Evolutionary conservation across 2,797 vertebrate species (phyloP), one percentile per base, ranked within the genome.

Genomic region (Lophura swinhoii): DNA sequence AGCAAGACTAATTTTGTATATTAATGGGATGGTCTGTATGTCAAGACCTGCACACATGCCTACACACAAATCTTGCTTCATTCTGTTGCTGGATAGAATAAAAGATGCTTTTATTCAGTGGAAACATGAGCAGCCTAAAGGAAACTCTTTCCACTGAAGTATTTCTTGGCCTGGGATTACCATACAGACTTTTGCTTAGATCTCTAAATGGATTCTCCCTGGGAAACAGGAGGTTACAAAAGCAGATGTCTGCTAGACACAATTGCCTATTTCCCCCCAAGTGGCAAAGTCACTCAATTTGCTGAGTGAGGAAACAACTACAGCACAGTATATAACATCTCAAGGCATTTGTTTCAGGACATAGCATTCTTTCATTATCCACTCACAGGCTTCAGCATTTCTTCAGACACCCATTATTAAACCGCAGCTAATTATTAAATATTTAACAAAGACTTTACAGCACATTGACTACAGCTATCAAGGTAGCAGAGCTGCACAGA

Each of bases 51-150:
- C 59, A 67, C 29, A 91, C 48, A 72, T 67, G 79, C 71, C 73
- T 74, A 62, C 62, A 71, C 58, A 53, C 16, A 94, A 35, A 21
- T 79, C 49, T 84, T 88, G 56, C 70, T 94, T 95, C 70, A 53
- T 95, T 96, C 79, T 86, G 59, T 89, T 87, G 78, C 89, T 74
- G 69, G 60, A 35, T 84, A 94, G 96, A 96, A 96, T 93, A 94
- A 95, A 96, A 95, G 73, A 71, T 66, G 86, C 49, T 96, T 97
- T 98, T 93, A 94, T 96, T 91, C 28, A 5, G 48, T 79, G 51
- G 97, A 97, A 98, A 97, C 82, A 87, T 55, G 94, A 97, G 94
- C 75, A 84, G 77, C 90, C 84, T 92, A 86, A 91, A 75, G 93
- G 58, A 88, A 97, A 83, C 85, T 66, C 69, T 94, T 97, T 87